Evolutionary conservation across 1,140 invertebrate genomes (phyloP), one percentile per base, ranked within the genome.

Genomic region (Zaprionus tsacasi): DNA sequence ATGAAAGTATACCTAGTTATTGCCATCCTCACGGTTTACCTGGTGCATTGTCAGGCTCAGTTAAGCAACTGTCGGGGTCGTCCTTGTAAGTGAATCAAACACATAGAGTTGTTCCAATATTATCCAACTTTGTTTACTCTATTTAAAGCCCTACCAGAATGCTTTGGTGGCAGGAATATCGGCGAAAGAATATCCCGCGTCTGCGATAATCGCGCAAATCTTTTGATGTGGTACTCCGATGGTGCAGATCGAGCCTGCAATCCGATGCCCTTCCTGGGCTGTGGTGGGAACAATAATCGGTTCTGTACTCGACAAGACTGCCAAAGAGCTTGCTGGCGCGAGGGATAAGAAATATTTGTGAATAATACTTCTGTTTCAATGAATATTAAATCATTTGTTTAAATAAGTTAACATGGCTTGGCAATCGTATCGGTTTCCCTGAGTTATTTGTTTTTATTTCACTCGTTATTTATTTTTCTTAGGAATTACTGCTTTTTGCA

Each of bases 1-100:
- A 63, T 63, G 60, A 63, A 63, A 6, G 0, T 38, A 15, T 21
- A 38, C 25, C 7, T 25, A n/a, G 38, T 52, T 5, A 6, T 52
- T 3, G 17, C 15, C n/a, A 17, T 35, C 1, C 33, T 63, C 8
- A 13, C 48, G 0, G 33, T 63, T 11, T 63, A 5, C 48, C 30
- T 25, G 45, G 1, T 17, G 17, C 33, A 35, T 7, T 36, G 17
- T 0, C 30, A 52, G 7, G 45, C 45, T 17, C 45, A 48, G 45
- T 10, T 48, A 15, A 48, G 17, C 45, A 17, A 48, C 10, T 48
- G 45, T 48, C 17, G 45, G 17, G 45, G 45, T 21, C 45, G 45
- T 48, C 45, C 45, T 48, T 48, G 45, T 48, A 21, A 48, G 45
- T 48, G 3, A 21, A 21, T 4, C 17, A 0, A 3, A 5, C 4